Conservation (phyloP, 2,797 vertebrate species). For the Telmatherina bonti region DNA sequence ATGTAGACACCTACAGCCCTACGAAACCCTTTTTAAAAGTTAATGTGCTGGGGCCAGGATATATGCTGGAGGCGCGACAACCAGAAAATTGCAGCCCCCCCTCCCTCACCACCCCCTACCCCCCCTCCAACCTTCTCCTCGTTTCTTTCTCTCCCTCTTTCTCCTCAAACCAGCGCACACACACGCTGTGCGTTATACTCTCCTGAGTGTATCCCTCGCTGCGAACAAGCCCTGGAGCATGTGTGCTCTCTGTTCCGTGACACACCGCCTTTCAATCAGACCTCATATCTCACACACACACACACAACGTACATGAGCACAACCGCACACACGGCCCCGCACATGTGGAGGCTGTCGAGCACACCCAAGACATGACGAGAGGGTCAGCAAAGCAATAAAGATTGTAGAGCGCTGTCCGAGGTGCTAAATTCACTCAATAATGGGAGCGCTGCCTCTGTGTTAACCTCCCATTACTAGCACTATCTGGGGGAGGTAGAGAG, state of each 20-base stretch:
- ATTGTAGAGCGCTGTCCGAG: slow-evolving; percentile 98
- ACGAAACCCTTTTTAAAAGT: slow-evolving; percentile 92
- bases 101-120: slow-evolving; percentile 85
- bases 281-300: slow-evolving; percentile 71
- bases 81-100: slow-evolving; percentile 99
- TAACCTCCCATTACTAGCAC: slow-evolving; percentile 99
- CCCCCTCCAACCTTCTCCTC: slow-evolving; percentile 64
- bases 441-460: slow-evolving; percentile 97
- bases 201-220: slow-evolving; percentile 93
- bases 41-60: slow-evolving; percentile 91
- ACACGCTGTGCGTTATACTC: slow-evolving; percentile 83
- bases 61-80: slow-evolving; percentile 95
- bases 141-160: slow-evolving; percentile 65
- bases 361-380: slow-evolving; percentile 96
- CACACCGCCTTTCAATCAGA: slow-evolving; percentile 99
- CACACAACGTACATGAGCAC: slow-evolving; percentile 51
- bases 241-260: slow-evolving; percentile 97
- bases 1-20: slow-evolving; percentile 84
- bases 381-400: slow-evolving; percentile 99
- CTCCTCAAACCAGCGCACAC: slow-evolving; percentile 54
- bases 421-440: slow-evolving; percentile 99
- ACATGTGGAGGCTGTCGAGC: slow-evolving; percentile 76
- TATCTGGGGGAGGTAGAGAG: slow-evolving; percentile 82
- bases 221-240: slow-evolving; percentile 96
- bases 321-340: slow-evolving; percentile 44